Evolutionary conservation across 2,113 vertebrate genomes (phyloP), one percentile per base, ranked within the genome.

Genomic region (Sclerurus mexicanus): DNA sequence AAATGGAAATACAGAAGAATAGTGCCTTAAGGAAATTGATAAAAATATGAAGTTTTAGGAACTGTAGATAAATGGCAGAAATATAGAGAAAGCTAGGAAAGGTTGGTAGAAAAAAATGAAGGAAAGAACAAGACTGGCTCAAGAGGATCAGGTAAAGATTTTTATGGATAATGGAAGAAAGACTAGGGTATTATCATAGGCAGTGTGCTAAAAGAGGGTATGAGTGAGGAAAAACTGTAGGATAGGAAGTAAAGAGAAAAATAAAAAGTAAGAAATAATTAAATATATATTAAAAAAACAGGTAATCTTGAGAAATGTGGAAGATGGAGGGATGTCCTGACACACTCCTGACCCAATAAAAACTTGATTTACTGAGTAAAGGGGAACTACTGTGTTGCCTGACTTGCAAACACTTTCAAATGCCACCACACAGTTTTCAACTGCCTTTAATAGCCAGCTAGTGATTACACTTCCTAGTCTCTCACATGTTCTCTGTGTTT

Each of bases 271-370:
- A 85, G 7, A 37, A 79, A 59, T 12, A 76, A 4, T 46, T 64
- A 17, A 37, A 46, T 35, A 14, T 47, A 9, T 33, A 16, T 40
- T 73, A 74, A 13, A 78, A 6, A 60, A 30, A 60, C 4, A 44
- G 4, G 8, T 66, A 82, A 33, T 47, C 31, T 72, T 12, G 16
- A 72, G 27, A 56, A 68, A 1, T 44, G 27, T 77, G 27, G 21
- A 52, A 78, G n/a, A 31, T 14, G 0, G 0, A 7, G 8, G 2
- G 0, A 27, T 62, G 13, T 40, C 35, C 20, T 76, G 30, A 90
- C 27, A 9, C 6, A 35, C 7, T 42, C 23, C 18, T 44, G 10
- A 46, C 4, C 14, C 44, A 19, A 12, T 55, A 52, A 79, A 66
- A 72, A 24, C 56, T 4, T 56, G 9, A 52, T 10, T 62, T 67